Conservation (phyloP, 2,888 invertebrate genomes). For the Branchipolynoe longqiensis region DNA sequence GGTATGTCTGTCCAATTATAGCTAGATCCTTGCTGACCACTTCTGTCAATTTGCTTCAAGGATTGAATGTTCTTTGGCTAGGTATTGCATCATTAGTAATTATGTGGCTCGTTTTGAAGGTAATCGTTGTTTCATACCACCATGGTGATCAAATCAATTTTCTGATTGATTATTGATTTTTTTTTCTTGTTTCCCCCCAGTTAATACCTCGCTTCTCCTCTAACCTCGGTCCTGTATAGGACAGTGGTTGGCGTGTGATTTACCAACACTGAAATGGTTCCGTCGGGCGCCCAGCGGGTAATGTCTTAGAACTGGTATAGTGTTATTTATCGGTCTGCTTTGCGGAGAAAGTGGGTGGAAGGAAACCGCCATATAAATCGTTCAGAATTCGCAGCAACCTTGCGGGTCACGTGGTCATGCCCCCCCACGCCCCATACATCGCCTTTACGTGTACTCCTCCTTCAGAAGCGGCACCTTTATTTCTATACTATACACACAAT, state of each 20-base stretch:
- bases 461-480: too few relatives aligned
- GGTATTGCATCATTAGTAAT: too few relatives aligned
- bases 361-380: not conserved
- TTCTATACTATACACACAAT: too few relatives aligned
- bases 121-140: too few relatives aligned
- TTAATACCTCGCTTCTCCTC: not conserved
- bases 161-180: too few relatives aligned
- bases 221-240: not conserved
- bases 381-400: not conserved
- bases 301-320: not conserved
- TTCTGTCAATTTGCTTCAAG: too few relatives aligned
- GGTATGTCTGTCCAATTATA: too few relatives aligned
- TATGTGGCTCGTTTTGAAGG: too few relatives aligned
- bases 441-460: not conserved
- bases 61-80: too few relatives aligned
- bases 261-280: not conserved
- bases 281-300: not conserved
- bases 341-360: not conserved
- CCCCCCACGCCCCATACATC: constrained; percentile 5
- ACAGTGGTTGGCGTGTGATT: constrained; percentile 13
- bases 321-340: not conserved
- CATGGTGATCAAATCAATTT: too few relatives aligned
- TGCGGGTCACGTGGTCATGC: constrained; percentile 7
- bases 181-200: not conserved
- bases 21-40: too few relatives aligned